Conservation (phyloP, 2,888 invertebrate species). For the Melanophora roralis region DNA sequence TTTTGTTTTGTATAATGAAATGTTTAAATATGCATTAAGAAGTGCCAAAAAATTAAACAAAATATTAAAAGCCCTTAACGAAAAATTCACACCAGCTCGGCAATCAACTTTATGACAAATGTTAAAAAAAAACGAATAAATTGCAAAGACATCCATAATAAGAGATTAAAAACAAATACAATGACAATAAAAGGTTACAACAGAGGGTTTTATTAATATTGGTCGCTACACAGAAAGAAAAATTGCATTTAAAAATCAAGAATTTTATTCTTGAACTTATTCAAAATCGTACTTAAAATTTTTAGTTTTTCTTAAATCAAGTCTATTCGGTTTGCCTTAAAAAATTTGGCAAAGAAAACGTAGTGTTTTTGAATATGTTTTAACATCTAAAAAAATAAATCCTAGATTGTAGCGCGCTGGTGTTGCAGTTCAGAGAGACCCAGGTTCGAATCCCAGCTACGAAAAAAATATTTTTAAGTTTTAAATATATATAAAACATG, state of each 20-base stretch:
- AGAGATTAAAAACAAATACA: constrained; percentile 26
- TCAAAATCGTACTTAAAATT: no score
- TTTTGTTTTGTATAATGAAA: constrained; percentile 1
- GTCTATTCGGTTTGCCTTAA: not conserved
- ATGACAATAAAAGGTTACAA: not conserved
- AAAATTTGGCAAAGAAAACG: no score
- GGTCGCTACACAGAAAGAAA: not conserved
- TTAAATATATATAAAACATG: no score
- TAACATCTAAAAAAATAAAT: no score
- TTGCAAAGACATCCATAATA: not conserved
- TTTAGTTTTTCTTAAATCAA: no score
- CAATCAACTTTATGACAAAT: constrained; percentile 47
- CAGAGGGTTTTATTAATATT: no score
- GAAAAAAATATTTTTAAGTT: no score
- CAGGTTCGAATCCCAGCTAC: no score
- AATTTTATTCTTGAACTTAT: not conserved
- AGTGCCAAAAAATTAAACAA: not conserved
- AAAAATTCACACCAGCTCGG: constrained; percentile 41
- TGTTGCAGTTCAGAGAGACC: no score
- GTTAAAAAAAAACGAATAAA: not conserved
- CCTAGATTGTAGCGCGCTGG: no score
- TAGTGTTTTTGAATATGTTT: no score
- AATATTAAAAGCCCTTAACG: not conserved
- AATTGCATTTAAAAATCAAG: not conserved
- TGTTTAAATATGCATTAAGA: not conserved